Conservation (phyloP, 2,113 vertebrate genomes). For the Pleuronectes platessa region DNA sequence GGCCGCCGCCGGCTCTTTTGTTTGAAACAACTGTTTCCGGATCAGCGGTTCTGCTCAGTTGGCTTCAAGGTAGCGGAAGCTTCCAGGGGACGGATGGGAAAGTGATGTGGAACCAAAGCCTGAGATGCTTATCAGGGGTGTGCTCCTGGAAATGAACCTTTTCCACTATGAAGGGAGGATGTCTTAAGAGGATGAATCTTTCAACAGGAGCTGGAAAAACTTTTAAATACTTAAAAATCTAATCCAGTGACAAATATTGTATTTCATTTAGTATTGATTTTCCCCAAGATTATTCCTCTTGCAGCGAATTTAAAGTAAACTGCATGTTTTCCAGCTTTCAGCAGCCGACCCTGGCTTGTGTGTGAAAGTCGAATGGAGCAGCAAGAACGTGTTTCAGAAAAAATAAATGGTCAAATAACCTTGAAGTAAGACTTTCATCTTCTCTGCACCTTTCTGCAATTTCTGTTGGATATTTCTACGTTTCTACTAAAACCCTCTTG, state of each 20-base stretch:
- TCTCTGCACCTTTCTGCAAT: neutral
- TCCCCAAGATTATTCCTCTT: neutral
- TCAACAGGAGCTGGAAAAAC: neutral
- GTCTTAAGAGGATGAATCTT: neutral
- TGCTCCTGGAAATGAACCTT: no score
- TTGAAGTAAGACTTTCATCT: neutral
- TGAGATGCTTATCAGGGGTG: neutral
- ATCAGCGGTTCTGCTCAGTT: neutral
- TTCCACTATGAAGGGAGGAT: no score
- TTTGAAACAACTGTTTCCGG: conserved; percentile 25
- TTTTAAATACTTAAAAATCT: neutral
- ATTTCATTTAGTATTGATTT: conserved; percentile 11
- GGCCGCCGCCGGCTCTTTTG: conserved; percentile 4
- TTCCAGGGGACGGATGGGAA: conserved; percentile 5
- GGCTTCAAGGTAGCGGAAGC: conserved; percentile 4
- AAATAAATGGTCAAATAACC: neutral
- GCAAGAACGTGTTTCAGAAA: neutral
- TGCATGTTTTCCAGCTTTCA: neutral
- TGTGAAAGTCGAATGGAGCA: neutral
- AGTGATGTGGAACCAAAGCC: neutral
- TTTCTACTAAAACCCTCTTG: neutral
- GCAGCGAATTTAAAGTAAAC: neutral
- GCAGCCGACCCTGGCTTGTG: neutral
- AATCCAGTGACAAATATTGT: neutral
- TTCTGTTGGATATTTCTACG: neutral